Conservation (phyloP, 2,113 vertebrate species). For the Phaetusa simplex region DNA sequence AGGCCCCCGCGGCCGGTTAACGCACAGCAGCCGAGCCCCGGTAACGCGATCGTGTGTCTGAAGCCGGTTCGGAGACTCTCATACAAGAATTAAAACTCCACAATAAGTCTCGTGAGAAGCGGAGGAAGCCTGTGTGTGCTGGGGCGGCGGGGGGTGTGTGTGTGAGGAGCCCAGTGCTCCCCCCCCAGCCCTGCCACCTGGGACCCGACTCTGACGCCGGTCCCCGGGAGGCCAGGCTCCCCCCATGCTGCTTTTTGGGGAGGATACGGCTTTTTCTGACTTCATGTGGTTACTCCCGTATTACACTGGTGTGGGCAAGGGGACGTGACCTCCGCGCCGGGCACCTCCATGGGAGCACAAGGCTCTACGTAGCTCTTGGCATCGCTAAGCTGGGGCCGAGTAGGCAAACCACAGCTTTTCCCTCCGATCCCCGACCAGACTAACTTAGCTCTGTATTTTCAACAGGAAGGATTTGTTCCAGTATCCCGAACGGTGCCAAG, state of each 20-base stretch:
- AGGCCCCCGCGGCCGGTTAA: neutral
- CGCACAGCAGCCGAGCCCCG: neutral
- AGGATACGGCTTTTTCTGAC: neutral
- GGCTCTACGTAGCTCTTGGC: neutral
- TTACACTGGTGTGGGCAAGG: accelerated
- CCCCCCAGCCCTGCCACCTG: neutral
- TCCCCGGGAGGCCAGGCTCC: neutral
- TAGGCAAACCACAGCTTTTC: neutral
- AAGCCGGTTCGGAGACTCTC: neutral
- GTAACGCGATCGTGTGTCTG: neutral
- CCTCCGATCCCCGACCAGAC: neutral
- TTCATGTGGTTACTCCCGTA: neutral
- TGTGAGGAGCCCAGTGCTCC: neutral
- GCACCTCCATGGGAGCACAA: neutral
- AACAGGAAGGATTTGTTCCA: constrained; percentile 22
- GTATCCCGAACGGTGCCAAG: neutral
- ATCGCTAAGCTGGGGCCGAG: neutral
- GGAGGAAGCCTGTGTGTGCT: neutral
- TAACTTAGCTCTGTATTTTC: neutral
- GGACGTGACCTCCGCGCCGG: neutral
- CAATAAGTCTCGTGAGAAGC: neutral
- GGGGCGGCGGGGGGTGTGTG: too few relatives aligned
- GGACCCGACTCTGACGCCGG: neutral
- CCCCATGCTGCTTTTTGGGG: neutral
- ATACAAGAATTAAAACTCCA: neutral